Conservation (phyloP, 2,888 invertebrate genomes). For the Pantelozetes paolii region DNA sequence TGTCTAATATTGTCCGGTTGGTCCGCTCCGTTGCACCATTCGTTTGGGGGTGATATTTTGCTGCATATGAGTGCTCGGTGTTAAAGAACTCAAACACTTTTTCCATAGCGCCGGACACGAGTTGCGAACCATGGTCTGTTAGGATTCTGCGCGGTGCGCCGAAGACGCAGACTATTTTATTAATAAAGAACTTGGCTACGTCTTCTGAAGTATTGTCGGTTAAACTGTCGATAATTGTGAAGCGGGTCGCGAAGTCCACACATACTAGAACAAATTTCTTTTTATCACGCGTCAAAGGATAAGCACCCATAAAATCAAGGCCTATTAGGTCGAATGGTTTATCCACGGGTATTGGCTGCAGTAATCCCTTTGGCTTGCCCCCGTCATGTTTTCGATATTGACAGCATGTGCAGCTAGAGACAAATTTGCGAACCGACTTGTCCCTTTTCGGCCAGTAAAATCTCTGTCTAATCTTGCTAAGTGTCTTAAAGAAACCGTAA, state of each 20-base stretch:
- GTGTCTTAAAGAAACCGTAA: background rate
- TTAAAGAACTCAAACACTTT: background rate
- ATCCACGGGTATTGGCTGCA: background rate
- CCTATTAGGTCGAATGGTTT: background rate
- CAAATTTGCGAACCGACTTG: background rate
- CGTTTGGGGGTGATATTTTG: background rate
- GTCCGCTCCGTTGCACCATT: background rate
- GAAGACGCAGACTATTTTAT: background rate
- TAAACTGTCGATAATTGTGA: background rate
- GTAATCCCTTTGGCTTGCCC: background rate
- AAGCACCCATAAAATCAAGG: background rate
- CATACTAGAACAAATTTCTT: background rate
- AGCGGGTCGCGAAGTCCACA: background rate
- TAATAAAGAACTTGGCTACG: background rate
- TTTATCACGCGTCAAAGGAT: background rate
- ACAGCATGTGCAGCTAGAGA: background rate
- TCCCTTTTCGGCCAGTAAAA: conserved; percentile 6
- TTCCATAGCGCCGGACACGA: background rate
- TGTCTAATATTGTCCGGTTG: background rate
- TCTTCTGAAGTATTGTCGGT: background rate
- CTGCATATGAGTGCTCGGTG: background rate
- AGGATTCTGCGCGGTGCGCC: background rate
- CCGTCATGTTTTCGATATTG: background rate
- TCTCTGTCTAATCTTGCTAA: background rate
- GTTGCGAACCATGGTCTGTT: background rate